These are phyloP conservation scores for Pollenia labialis DNA, from an alignment of 2,888 invertebrate species.

Conservation along the genomic window DNA sequence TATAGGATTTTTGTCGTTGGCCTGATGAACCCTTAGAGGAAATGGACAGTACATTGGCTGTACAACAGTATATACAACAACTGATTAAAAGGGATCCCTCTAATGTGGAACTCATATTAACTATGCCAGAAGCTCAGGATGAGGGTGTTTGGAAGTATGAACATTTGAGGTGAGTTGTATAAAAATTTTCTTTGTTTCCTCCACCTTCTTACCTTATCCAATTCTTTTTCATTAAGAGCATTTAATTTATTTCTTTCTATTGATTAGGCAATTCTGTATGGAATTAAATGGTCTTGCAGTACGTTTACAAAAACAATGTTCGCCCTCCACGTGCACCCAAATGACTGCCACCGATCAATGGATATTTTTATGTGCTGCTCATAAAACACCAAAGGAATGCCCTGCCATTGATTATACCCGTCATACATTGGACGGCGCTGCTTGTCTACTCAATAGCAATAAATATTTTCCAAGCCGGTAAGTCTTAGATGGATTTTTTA, in stretches of 20 bases:
- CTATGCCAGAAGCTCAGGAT: conserved; percentile 98
- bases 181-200: not conserved
- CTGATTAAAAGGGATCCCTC: conserved; percentile 96
- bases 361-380: conserved; percentile 99
- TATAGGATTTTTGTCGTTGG: conserved; percentile 98
- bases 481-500: conserved; percentile 44
- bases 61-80: conserved; percentile 99
- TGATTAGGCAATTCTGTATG: conserved; percentile 97
- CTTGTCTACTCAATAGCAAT: conserved; percentile 98
- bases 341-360: conserved; percentile 99
- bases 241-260: conserved; percentile 12
- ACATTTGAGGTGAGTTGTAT: conserved; percentile 91
- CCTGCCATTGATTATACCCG: conserved; percentile 99
- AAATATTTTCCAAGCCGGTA: conserved; percentile 99
- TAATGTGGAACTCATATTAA: conserved; percentile 96
- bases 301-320: conserved; percentile 97
- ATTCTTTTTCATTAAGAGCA: conserved; percentile 5
- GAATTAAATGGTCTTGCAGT: conserved; percentile 99
- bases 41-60: conserved; percentile 99
- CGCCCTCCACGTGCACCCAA: conserved; percentile 98
- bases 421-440: conserved; percentile 99
- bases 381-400: conserved; percentile 99
- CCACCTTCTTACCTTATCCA: not conserved
- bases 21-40: conserved; percentile 99
- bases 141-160: conserved; percentile 99